A percentile compares a stretch with the other conserved stretches of the same genome.
These are phyloP conservation scores for Xanthia togata DNA, from an alignment of 2,888 invertebrate genomes.

Conservation along the genomic window DNA sequence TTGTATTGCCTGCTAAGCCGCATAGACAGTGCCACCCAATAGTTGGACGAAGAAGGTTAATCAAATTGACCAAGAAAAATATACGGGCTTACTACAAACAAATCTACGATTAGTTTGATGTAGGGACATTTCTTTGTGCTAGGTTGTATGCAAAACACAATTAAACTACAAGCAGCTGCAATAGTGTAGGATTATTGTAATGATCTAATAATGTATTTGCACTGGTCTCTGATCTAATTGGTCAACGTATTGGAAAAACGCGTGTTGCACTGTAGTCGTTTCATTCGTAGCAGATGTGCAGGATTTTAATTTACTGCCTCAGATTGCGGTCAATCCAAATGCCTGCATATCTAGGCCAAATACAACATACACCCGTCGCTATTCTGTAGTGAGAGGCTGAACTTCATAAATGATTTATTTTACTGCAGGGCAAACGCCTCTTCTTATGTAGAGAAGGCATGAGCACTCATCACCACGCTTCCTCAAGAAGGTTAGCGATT, in stretches of 20 bases:
- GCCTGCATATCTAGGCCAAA: neutral
- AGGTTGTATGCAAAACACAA: no score
- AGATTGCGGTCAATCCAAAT: neutral
- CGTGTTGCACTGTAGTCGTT: neutral
- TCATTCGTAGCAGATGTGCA: neutral
- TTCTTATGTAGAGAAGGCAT: no score
- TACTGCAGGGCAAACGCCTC: no score
- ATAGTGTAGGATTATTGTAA: no score
- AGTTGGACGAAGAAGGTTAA: slow-evolving; percentile 24
- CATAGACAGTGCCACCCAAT: slow-evolving; percentile 11
- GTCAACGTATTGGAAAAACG: neutral
- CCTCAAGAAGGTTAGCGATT: no score
- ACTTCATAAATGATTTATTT: no score
- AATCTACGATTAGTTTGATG: neutral
- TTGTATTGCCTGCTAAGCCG: slow-evolving; percentile 54
- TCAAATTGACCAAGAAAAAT: neutral
- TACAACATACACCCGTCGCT: neutral
- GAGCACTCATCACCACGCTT: no score
- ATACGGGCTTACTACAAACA: neutral
- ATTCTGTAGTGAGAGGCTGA: neutral
- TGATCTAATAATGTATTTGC: no score
- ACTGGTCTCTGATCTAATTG: neutral
- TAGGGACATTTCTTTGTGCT: neutral
- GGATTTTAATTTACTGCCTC: neutral
- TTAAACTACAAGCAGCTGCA: neutral